These are phyloP conservation scores for Pecten maximus DNA, from an alignment of 2,888 invertebrate genomes.

Conservation along the genomic window DNA sequence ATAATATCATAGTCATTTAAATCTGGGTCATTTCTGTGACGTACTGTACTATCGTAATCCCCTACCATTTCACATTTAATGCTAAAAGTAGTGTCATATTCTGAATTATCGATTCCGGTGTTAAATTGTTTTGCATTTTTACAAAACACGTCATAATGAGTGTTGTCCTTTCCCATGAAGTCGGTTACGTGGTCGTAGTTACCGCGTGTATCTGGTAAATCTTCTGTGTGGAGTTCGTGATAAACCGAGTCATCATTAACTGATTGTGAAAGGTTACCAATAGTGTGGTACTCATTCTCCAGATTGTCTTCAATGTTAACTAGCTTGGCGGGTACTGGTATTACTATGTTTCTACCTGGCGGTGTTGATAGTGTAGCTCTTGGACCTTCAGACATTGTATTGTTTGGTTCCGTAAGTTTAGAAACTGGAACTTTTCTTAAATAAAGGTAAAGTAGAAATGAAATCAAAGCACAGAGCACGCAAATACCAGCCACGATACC, in stretches of 20 bases:
- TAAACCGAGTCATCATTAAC: neutral
- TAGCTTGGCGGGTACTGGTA: neutral
- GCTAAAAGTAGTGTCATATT: neutral
- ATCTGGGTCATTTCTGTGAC: neutral
- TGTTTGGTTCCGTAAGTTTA: neutral
- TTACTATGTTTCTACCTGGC: neutral
- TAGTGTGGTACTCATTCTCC: neutral
- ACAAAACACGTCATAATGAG: neutral
- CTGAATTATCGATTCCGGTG: neutral
- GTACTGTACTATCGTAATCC: neutral
- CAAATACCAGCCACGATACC: neutral
- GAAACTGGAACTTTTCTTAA: neutral
- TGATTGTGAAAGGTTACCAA: neutral
- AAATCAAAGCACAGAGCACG: neutral
- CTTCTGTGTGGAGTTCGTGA: neutral
- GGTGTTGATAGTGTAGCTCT: neutral
- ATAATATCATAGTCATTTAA: neutral
- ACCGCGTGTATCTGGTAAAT: neutral
- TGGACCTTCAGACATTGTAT: neutral
- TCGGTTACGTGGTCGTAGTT: neutral
- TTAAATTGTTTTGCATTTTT: neutral
- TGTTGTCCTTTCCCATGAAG: neutral
- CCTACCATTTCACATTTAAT: neutral
- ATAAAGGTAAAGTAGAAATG: neutral
- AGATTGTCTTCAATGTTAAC: neutral